These are phyloP conservation scores for Emydura subglobosa DNA, from an alignment of 2,113 vertebrate genomes.

Conservation along the genomic window DNA sequence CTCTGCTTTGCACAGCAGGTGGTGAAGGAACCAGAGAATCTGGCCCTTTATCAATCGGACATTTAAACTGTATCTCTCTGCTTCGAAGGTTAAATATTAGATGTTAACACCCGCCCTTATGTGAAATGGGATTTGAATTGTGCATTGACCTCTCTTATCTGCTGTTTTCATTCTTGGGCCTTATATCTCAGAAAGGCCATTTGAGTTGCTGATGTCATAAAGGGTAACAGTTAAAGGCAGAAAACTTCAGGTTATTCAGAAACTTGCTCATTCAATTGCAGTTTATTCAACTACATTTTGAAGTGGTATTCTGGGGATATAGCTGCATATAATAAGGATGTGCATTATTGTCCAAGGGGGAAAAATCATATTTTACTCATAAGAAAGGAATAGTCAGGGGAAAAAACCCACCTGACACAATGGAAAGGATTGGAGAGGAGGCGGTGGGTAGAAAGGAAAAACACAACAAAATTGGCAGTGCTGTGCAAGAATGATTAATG, in stretches of 20 bases:
- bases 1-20: neutral
- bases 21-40: neutral
- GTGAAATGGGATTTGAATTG: slow-evolving; percentile 7
- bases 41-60: neutral
- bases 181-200: neutral
- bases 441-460: neutral
- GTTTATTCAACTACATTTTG: neutral
- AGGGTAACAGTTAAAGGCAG: neutral
- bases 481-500: neutral
- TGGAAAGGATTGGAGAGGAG: slow-evolving; percentile 6
- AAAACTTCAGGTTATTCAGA: neutral
- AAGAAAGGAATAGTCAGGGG: neutral
- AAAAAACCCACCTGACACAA: neutral
- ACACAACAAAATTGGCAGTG: neutral
- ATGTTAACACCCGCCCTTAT: neutral
- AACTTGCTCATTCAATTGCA: slow-evolving; percentile 9
- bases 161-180: neutral
- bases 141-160: neutral
- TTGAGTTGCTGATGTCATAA: neutral
- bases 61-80: neutral
- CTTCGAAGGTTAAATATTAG: neutral
- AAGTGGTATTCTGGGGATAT: neutral
- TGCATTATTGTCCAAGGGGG: neutral
- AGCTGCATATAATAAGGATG: neutral
- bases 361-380: neutral